phyloP scores from a whole-genome alignment of 35 echinoderm and acorn worm genomes.

The Acanthaster planci region DNA sequence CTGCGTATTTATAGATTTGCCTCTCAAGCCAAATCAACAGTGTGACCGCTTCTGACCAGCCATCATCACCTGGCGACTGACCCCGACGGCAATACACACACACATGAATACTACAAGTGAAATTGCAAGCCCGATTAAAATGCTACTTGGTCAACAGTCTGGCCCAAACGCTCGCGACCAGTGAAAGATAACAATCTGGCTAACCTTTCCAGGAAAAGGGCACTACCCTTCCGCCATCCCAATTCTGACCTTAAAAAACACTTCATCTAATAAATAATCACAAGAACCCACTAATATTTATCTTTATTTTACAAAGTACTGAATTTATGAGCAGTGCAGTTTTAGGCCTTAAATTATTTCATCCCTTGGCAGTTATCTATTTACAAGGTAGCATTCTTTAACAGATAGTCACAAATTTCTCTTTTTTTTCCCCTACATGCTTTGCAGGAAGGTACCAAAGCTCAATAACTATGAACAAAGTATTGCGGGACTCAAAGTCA shows the following conservation, averaged over 20 bases:
- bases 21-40: too few relatives aligned
- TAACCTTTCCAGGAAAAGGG: neutral
- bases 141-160: neutral
- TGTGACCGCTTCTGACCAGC: too few relatives aligned
- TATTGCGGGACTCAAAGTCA: too few relatives aligned
- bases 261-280: constrained; percentile 28
- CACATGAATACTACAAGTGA: neutral
- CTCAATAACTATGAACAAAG: too few relatives aligned
- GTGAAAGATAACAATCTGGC: neutral
- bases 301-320: constrained; percentile 21
- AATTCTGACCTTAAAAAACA: neutral
- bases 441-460: neutral
- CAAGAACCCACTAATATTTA: constrained; percentile 15
- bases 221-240: neutral
- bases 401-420: neutral
- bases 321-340: constrained; percentile 5
- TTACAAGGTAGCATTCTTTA: constrained; percentile 2
- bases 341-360: constrained; percentile 2
- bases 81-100: neutral
- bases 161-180: neutral
- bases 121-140: neutral
- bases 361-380: constrained; percentile 4
- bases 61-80: too few relatives aligned
- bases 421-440: neutral
- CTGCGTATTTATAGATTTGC: too few relatives aligned